A percentile compares a stretch with the other conserved stretches of the same genome.
These are phyloP conservation scores for Xenopus tropicalis DNA, from an alignment of 2,113 vertebrate genomes.

Conservation along the genomic window UCB_Xtro_10.0 CM004449.2:22137001-22137500, in stretches of 20 bases:
- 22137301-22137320: conserved; percentile 20
- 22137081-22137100: conserved; percentile 24
- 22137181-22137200: conserved; percentile 28
- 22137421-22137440: too few species aligned
- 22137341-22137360: conserved; percentile 40
- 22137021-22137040: too few species aligned
- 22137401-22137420: too few species aligned
- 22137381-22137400: too few species aligned
- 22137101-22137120: conserved; percentile 20
- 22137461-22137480: too few species aligned
- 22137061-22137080: conserved; percentile 1
- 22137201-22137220: conserved; percentile 30
- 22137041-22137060: background rate
- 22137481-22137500: too few species aligned
- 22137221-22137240: conserved; percentile 13
- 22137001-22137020: too few species aligned
- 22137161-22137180: conserved; percentile 33
- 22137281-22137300: background rate
- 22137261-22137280: conserved; percentile 2
- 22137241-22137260: conserved; percentile 29
- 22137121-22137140: conserved; percentile 25
- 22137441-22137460: too few species aligned
- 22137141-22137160: conserved; percentile 40
- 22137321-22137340: conserved; percentile 17
- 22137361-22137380: conserved; percentile 32